These are phyloP conservation scores for Takifugu rubripes DNA, from an alignment of 2,797 vertebrate genomes.

Conservation along the genomic window DNA sequence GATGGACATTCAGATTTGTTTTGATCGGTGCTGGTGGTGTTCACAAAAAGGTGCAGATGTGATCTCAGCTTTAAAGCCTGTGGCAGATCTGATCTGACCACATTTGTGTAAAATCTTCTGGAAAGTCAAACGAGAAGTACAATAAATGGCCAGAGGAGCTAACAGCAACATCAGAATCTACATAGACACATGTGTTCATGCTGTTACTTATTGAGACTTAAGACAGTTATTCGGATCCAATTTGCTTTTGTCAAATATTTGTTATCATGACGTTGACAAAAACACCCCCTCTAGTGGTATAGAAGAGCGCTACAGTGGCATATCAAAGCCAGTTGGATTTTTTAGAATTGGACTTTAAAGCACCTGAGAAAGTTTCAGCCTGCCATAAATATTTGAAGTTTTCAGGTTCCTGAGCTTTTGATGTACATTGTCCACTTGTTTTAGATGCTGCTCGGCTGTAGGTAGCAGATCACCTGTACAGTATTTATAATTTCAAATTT, in stretches of 20 bases:
- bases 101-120: slow-evolving; percentile 19
- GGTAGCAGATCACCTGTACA: slow-evolving; percentile 77
- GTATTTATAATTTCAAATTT: slow-evolving; percentile 89
- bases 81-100: slow-evolving; percentile 2
- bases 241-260: slow-evolving; percentile 49
- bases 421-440: slow-evolving; percentile 24
- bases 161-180: slow-evolving; percentile 33
- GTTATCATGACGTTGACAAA: slow-evolving; percentile 25
- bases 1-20: not conserved
- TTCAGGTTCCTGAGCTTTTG: slow-evolving; percentile 22
- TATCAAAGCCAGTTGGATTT: slow-evolving; percentile 53
- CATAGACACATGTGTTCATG: slow-evolving; percentile 24
- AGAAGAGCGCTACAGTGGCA: slow-evolving; percentile 36
- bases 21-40: not conserved
- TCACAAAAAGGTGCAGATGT: not conserved
- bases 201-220: slow-evolving; percentile 26
- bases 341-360: slow-evolving; percentile 22
- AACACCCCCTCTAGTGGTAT: slow-evolving; percentile 38
- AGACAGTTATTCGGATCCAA: slow-evolving; percentile 31
- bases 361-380: slow-evolving; percentile 24
- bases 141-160: slow-evolving; percentile 64
- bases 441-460: slow-evolving; percentile 36
- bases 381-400: slow-evolving; percentile 28
- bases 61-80: too few relatives aligned
- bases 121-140: slow-evolving; percentile 52